Conservation (phyloP, 2,888 invertebrate species). For the Ectropis crepuscularia region DNA sequence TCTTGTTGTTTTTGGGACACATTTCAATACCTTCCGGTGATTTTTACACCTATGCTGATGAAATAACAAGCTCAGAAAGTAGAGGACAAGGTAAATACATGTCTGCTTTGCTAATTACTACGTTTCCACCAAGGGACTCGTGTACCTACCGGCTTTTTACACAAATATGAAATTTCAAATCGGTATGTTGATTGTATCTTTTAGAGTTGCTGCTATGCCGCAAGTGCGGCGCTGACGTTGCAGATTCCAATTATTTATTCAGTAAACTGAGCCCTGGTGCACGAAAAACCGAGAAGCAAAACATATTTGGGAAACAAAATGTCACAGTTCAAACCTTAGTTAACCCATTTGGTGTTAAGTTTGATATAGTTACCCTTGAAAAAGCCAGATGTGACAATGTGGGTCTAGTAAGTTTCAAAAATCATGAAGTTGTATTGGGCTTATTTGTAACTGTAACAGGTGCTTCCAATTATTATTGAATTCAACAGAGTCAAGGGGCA, state of each 20-base stretch:
- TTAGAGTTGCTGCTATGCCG: constrained; percentile 84
- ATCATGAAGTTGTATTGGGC: no score
- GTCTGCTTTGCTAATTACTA: background rate
- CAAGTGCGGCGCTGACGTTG: constrained; percentile 85
- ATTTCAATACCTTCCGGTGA: constrained; percentile 49
- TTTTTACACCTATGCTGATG: constrained; percentile 50
- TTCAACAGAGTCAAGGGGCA: constrained; percentile 78
- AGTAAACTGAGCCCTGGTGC: constrained; percentile 81
- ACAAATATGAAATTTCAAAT: background rate
- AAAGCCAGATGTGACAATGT: constrained; percentile 83
- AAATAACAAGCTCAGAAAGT: constrained; percentile 47
- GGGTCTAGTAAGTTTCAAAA: constrained; percentile 73
- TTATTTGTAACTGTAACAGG: no score
- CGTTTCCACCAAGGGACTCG: no score
- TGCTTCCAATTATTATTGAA: background rate
- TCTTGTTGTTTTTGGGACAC: constrained; percentile 48
- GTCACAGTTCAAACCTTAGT: constrained; percentile 83
- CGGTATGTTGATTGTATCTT: constrained; percentile 44
- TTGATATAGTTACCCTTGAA: constrained; percentile 80
- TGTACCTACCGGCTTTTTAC: no score
- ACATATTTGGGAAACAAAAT: constrained; percentile 81
- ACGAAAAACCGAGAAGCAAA: constrained; percentile 72
- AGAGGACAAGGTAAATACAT: constrained; percentile 58
- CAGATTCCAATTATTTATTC: constrained; percentile 80
- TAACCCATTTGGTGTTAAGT: constrained; percentile 83